Conservation (phyloP, 2,113 vertebrate species). For the Canis aureus region DNA sequence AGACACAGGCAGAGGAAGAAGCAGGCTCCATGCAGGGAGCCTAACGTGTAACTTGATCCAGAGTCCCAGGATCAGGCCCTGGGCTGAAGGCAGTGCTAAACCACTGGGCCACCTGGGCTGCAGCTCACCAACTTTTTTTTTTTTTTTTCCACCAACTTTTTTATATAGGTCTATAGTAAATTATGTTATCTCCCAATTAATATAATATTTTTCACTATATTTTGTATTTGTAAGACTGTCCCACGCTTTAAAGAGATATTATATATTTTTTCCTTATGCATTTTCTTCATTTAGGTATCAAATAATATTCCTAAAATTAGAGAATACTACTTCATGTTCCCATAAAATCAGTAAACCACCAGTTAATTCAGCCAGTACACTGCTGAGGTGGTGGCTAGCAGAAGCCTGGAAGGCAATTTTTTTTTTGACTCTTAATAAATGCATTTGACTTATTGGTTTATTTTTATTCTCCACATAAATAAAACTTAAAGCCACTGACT, state of each 20-base stretch:
- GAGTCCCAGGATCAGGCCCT: too few relatives aligned
- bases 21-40: too few relatives aligned
- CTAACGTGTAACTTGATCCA: too few relatives aligned
- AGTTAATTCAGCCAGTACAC: not conserved
- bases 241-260: not conserved
- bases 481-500: not conserved
- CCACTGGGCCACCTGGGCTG: too few relatives aligned
- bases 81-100: too few relatives aligned
- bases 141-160: not conserved
- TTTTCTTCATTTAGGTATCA: not conserved
- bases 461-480: not conserved
- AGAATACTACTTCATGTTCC: not conserved
- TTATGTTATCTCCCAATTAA: not conserved
- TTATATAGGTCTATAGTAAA: not conserved
- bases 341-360: not conserved
- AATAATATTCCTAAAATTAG: not conserved
- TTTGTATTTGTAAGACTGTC: not conserved
- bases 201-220: not conserved
- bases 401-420: not conserved
- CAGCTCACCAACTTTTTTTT: too few relatives aligned
- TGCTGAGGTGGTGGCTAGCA: not conserved
- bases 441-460: not conserved
- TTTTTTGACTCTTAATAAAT: not conserved
- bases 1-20: too few relatives aligned
- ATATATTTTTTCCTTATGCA: too few relatives aligned